Evolutionary conservation across 2,113 vertebrate species (phyloP).

Genomic region (Datnioides undecimradiatus): DNA sequence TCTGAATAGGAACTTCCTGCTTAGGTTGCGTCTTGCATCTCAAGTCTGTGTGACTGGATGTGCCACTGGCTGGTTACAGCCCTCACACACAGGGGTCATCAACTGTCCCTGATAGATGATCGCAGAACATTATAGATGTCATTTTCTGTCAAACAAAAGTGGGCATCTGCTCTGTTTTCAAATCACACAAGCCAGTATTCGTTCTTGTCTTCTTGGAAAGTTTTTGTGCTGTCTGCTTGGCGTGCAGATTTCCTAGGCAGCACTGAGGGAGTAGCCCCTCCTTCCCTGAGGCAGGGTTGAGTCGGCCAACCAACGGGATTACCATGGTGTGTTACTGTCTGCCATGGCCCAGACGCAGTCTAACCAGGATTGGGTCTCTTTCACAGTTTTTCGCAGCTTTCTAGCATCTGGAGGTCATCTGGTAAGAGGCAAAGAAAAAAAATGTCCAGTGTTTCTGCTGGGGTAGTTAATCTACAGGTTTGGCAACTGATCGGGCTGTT

Average conservation of each 20-base stretch:
- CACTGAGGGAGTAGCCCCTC: conserved; percentile 56
- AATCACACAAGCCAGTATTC: conserved; percentile 65
- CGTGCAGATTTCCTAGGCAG: conserved; percentile 69
- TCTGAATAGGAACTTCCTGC: conserved; percentile 83
- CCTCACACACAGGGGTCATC: conserved; percentile 39
- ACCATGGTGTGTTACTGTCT: conserved; percentile 76
- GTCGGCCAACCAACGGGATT: conserved; percentile 77
- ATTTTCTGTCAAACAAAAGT: conserved; percentile 54
- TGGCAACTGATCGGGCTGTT: conserved; percentile 62
- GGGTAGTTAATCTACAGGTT: conserved; percentile 75
- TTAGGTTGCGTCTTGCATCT: conserved; percentile 79
- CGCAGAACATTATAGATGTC: conserved; percentile 30
- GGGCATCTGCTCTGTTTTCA: conserved; percentile 64
- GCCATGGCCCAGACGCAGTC: conserved; percentile 59
- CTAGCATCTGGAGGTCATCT: conserved; percentile 67
- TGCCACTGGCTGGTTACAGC: conserved; percentile 35
- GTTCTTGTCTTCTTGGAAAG: conserved; percentile 67
- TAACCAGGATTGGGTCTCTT: conserved; percentile 62
- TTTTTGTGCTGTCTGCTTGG: conserved; percentile 63
- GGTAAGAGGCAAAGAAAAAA: conserved; percentile 55
- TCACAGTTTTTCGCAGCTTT: conserved; percentile 65
- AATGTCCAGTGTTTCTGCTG: conserved; percentile 60
- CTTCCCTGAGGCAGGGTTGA: conserved; percentile 62
- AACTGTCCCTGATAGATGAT: conserved; percentile 57
- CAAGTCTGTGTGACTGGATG: conserved; percentile 74